phyloP scores from a whole-genome alignment of 2,888 invertebrate species.

The Campopleginae sp. region DNA sequence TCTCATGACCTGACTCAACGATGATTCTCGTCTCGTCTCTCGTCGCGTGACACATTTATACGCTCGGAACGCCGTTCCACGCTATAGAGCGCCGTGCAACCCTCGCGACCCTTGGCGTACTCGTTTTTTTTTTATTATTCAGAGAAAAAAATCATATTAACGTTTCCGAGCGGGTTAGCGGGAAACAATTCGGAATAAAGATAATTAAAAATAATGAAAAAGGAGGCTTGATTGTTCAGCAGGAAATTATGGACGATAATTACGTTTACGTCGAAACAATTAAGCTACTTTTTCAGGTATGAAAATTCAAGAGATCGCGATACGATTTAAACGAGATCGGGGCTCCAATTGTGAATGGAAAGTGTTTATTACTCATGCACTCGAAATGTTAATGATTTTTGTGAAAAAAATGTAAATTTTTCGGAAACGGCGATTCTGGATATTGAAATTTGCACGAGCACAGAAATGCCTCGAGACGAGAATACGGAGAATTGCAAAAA shows the following conservation, averaged over 20 bases:
- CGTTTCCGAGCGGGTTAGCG: not conserved
- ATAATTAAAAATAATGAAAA: not conserved
- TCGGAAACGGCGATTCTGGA: not conserved
- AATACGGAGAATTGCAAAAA: not conserved
- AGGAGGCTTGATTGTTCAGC: not conserved
- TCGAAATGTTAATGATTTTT: not conserved
- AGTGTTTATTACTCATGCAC: not conserved
- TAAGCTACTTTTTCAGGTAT: not conserved
- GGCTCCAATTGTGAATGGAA: not conserved
- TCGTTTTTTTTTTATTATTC: conserved; percentile 48
- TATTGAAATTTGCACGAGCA: not conserved
- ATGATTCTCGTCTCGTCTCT: conserved; percentile 42
- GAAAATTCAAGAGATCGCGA: not conserved
- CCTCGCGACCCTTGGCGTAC: conserved; percentile 27
- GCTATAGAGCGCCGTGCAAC: conserved; percentile 19
- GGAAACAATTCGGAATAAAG: not conserved
- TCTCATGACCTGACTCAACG: conserved; percentile 54
- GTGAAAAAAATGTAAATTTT: not conserved
- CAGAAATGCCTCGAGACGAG: not conserved
- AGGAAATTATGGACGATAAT: not conserved
- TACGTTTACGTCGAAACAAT: not conserved
- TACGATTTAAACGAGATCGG: not conserved
- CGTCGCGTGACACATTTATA: conserved; percentile 47
- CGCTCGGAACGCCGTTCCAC: conserved; percentile 16
- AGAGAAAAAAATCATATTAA: conserved; percentile 4